phyloP scores from a whole-genome alignment of 30 jellyfish, hydroid and myxozoan species.

The Turritopsis rubra region DNA sequence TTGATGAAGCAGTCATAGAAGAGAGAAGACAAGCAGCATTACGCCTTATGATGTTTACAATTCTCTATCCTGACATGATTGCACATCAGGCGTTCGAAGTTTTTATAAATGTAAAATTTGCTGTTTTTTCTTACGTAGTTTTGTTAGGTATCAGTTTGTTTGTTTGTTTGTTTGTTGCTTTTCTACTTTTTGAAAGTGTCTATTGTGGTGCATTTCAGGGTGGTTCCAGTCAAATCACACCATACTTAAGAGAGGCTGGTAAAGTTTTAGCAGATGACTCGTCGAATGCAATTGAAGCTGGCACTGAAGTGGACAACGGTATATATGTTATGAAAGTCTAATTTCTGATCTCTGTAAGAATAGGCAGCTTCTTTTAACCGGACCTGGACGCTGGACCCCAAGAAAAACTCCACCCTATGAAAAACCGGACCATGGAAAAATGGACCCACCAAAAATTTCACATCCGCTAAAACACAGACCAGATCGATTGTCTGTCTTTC shows the following conservation, averaged over 20 bases:
- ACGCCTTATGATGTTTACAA: constrained; percentile 43
- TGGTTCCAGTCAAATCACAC: constrained; percentile 8
- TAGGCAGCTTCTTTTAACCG: neutral
- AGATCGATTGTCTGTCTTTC: no score
- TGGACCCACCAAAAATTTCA: no score
- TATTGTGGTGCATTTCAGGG: neutral
- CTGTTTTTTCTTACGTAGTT: neutral
- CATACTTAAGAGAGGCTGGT: constrained; percentile 1
- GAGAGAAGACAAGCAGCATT: constrained; percentile 72
- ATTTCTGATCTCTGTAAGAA: neutral
- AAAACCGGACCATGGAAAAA: no score
- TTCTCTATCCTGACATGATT: constrained; percentile 32
- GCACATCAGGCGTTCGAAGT: constrained; percentile 39
- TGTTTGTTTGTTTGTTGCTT: neutral
- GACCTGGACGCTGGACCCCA: neutral
- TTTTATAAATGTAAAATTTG: constrained; percentile 71
- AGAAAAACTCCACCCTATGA: no score
- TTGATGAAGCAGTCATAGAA: constrained; percentile 79
- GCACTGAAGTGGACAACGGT: constrained; percentile 6
- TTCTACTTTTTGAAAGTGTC: neutral
- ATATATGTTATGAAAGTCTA: neutral
- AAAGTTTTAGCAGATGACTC: neutral
- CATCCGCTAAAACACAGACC: no score
- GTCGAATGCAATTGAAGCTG: neutral
- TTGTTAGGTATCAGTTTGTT: neutral